Percentiles rank a stretch among this genome's conserved stretches.
Evolutionary conservation across 2,888 invertebrate genomes (phyloP).

Genomic region (Mythimna loreyi): DNA sequence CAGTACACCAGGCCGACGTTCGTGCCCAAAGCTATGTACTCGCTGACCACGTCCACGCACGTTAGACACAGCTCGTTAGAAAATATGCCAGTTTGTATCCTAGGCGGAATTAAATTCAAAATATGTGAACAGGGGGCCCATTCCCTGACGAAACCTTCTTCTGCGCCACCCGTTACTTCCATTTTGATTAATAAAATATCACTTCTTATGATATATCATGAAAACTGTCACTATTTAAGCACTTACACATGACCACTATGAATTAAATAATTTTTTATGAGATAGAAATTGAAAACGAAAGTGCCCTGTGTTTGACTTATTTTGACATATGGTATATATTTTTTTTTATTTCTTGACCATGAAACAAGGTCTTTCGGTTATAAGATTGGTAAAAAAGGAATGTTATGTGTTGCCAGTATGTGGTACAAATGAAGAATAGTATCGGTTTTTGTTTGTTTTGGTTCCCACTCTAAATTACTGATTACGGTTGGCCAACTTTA

Average conservation of each 20-base stretch:
- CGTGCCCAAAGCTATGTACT: constrained; percentile 96
- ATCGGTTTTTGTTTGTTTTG: constrained; percentile 35
- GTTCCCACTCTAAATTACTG: constrained; percentile 1
- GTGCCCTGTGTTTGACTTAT: constrained; percentile 53
- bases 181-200: constrained; percentile 65
- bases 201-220: constrained; percentile 27
- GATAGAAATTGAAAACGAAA: constrained; percentile 58
- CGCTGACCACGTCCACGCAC: constrained; percentile 95
- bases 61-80: constrained; percentile 94
- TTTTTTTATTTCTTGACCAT: no score
- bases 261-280: constrained; percentile 44
- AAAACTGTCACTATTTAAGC: constrained; percentile 34
- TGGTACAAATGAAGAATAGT: constrained; percentile 1
- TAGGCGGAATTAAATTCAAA: constrained; percentile 94
- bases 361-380: no score
- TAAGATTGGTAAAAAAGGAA: no score
- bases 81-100: constrained; percentile 94
- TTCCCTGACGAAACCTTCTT: constrained; percentile 92
- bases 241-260: constrained; percentile 56
- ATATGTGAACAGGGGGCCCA: constrained; percentile 95
- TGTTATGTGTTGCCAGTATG: no score
- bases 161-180: constrained; percentile 86
- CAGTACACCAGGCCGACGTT: constrained; percentile 97
- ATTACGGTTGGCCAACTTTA: constrained; percentile 68
- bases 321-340: constrained; percentile 52